Evolutionary conservation across 2,888 invertebrate genomes (phyloP).

Genomic region (Orchesella flavescens): DNA sequence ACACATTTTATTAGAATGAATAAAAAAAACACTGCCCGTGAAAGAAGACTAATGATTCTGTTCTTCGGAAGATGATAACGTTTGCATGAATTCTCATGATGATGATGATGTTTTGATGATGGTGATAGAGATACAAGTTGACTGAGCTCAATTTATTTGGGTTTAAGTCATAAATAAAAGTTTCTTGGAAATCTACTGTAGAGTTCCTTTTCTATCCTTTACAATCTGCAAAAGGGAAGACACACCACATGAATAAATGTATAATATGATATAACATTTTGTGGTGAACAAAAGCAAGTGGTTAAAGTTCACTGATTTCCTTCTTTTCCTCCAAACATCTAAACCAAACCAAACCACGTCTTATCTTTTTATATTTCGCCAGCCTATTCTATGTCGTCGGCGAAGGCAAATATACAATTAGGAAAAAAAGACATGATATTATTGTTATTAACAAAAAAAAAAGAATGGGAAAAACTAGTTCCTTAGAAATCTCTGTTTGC

Average conservation of each 20-base stretch:
- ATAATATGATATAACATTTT: not conserved
- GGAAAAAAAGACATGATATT: conserved; percentile 12
- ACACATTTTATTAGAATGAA: conserved; percentile 24
- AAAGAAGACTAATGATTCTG: conserved; percentile 47
- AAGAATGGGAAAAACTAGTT: conserved; percentile 25
- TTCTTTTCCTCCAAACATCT: not conserved
- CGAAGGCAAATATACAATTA: not conserved
- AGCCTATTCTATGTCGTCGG: conserved; percentile 38
- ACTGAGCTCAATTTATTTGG: conserved; percentile 42
- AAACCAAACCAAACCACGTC: not conserved
- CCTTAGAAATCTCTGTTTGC: conserved; percentile 1
- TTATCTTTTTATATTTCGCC: not conserved
- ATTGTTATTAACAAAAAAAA: conserved; percentile 29
- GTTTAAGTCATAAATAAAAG: conserved; percentile 36
- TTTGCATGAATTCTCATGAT: conserved; percentile 26
- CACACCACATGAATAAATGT: too few species aligned
- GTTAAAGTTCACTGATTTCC: conserved; percentile 3
- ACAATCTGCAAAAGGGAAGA: too few species aligned
- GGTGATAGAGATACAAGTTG: conserved; percentile 26
- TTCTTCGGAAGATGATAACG: conserved; percentile 37
- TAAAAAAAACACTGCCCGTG: not conserved
- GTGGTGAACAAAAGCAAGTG: conserved; percentile 3
- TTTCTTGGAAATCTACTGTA: conserved; percentile 36
- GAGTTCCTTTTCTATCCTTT: not conserved
- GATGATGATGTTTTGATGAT: not conserved